Conservation (phyloP, 2,888 invertebrate genomes). For the Limnephilus marmoratus region DNA sequence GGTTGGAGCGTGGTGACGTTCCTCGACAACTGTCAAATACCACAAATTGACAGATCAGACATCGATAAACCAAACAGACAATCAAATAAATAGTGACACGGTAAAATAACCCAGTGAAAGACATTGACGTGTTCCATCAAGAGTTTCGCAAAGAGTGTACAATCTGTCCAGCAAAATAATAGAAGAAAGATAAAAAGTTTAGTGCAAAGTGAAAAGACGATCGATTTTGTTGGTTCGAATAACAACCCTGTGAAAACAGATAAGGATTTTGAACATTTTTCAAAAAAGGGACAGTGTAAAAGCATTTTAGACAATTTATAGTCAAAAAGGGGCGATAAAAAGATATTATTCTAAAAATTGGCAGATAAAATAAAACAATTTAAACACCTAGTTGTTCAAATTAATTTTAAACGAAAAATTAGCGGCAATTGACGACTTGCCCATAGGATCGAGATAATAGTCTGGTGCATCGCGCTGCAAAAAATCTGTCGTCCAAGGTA, state of each 20-base stretch:
- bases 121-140: not conserved
- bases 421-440: not conserved
- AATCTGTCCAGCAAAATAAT: not conserved
- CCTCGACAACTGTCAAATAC: conserved; percentile 71
- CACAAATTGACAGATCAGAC: conserved; percentile 75
- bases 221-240: not conserved
- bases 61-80: conserved; percentile 74
- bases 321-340: not conserved
- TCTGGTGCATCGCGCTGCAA: not conserved
- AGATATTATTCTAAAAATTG: not conserved
- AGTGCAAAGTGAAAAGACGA: not conserved
- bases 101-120: not conserved
- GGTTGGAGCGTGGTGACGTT: conserved; percentile 72
- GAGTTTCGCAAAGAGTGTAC: not conserved
- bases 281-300: not conserved
- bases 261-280: not conserved
- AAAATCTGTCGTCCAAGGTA: conserved; percentile 47
- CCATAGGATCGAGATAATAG: not conserved
- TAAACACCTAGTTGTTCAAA: not conserved
- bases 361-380: not conserved
- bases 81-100: conserved; percentile 66
- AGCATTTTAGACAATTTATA: not conserved
- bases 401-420: not conserved
- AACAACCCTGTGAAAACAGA: not conserved
- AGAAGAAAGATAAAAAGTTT: not conserved